Percentiles rank a stretch among this genome's conserved stretches.
These are phyloP conservation scores for Notarius lentiginosus DNA, from an alignment of 2,113 vertebrate species.

Conservation along the genomic window DNA sequence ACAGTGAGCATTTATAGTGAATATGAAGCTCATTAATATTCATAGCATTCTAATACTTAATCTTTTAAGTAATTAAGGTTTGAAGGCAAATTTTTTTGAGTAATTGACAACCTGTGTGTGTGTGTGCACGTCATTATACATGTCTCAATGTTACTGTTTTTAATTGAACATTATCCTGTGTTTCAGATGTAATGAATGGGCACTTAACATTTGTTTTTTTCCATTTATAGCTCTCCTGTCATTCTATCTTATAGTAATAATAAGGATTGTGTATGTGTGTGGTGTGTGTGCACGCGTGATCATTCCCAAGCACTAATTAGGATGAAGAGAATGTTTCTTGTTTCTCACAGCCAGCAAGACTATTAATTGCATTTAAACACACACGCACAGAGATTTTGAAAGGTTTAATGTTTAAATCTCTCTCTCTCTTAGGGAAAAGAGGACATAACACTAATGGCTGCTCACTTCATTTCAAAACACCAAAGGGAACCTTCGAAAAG, in stretches of 20 bases:
- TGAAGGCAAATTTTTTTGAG: too few species aligned
- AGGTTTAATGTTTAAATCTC: constrained; percentile 5
- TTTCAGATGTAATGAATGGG: not conserved
- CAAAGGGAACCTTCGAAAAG: not conserved
- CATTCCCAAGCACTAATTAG: constrained; percentile 63
- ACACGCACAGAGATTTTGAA: constrained; percentile 36
- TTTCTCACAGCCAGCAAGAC: constrained; percentile 61
- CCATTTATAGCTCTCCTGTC: not conserved
- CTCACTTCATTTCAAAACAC: not conserved
- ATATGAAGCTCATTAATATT: too few species aligned
- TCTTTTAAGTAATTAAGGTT: too few species aligned
- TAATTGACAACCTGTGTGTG: not conserved
- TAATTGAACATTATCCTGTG: not conserved
- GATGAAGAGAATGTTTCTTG: constrained; percentile 62
- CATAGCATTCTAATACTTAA: too few species aligned
- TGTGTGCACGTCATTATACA: not conserved
- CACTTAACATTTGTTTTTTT: not conserved
- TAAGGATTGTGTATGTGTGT: constrained; percentile 23
- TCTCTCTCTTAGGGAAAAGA: constrained; percentile 42
- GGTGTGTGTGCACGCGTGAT: constrained; percentile 48
- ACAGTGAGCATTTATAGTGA: too few species aligned
- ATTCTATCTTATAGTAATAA: not conserved
- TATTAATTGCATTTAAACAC: constrained; percentile 68
- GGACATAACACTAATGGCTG: constrained; percentile 3
- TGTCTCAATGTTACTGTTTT: not conserved